Evolutionary conservation across 2,888 invertebrate species (phyloP).

Genomic region (Tetrapedia diversipes): DNA sequence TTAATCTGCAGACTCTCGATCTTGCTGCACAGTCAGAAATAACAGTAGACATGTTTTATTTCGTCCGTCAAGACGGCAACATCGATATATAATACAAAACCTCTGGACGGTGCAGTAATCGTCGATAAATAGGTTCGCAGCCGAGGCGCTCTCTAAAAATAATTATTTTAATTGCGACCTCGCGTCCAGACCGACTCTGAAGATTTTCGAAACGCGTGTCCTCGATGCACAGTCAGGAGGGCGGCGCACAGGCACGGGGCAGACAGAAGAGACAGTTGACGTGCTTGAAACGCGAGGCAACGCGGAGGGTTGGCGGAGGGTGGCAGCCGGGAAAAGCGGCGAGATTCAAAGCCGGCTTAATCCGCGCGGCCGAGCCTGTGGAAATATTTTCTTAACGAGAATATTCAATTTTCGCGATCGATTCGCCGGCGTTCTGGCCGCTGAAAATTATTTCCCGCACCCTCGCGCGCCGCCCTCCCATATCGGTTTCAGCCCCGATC

Average conservation of each 20-base stretch:
- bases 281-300: constrained; percentile 6
- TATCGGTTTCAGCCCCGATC: constrained; percentile 43
- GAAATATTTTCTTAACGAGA: constrained; percentile 73
- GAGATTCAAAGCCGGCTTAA: constrained; percentile 64
- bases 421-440: constrained; percentile 47
- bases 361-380: constrained; percentile 55
- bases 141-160: constrained; percentile 6
- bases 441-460: constrained; percentile 52
- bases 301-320: constrained; percentile 6
- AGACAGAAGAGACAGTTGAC: constrained; percentile 19
- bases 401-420: constrained; percentile 74
- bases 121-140: constrained; percentile 20
- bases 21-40: not conserved
- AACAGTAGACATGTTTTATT: not conserved
- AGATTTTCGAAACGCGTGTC: constrained; percentile 27
- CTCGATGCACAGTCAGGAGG: not conserved
- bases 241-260: not conserved
- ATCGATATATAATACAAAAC: not conserved
- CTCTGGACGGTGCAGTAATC: not conserved
- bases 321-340: constrained; percentile 30
- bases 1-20: not conserved
- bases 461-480: constrained; percentile 18
- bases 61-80: not conserved
- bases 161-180: constrained; percentile 36
- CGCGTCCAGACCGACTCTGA: constrained; percentile 14